Conservation (phyloP, 1,140 invertebrate genomes). For the Calycopis cecrops region DNA sequence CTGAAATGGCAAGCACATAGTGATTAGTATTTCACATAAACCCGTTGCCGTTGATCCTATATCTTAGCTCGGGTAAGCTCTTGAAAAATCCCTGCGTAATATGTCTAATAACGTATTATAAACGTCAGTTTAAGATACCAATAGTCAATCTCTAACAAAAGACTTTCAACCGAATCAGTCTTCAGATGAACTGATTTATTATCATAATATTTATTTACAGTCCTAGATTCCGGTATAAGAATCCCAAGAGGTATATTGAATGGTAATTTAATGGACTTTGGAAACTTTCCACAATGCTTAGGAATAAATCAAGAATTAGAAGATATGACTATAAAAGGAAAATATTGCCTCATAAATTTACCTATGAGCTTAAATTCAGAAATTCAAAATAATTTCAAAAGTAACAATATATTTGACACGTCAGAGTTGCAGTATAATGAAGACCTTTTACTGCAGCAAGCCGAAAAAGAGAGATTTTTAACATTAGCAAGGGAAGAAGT, state of each 20-base stretch:
- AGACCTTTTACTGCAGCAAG: background rate
- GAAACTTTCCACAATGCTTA: conserved; percentile 45
- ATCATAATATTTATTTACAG: too few species aligned
- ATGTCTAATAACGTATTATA: too few species aligned
- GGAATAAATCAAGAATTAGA: conserved; percentile 27
- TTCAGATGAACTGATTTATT: too few species aligned
- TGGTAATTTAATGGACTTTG: conserved; percentile 37
- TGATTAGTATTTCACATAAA: too few species aligned
- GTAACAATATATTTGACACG: background rate
- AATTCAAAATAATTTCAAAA: conserved; percentile 2
- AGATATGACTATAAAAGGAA: conserved; percentile 35
- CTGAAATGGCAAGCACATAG: too few species aligned
- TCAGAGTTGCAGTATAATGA: background rate
- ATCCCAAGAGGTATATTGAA: conserved; percentile 35
- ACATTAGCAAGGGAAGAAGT: background rate
- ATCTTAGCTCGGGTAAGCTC: too few species aligned
- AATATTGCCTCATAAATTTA: conserved; percentile 37
- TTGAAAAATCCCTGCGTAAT: too few species aligned
- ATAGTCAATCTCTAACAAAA: too few species aligned
- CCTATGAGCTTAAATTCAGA: conserved; percentile 16
- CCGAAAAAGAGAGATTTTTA: background rate
- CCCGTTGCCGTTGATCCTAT: too few species aligned
- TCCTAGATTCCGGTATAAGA: conserved; percentile 24
- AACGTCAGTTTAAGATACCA: too few species aligned
- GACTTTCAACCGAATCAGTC: too few species aligned